Percentiles rank a stretch among this genome's conserved stretches.
These are phyloP conservation scores for Nephila pilipes DNA, from an alignment of 1,140 invertebrate genomes.

Conservation along the genomic window DNA sequence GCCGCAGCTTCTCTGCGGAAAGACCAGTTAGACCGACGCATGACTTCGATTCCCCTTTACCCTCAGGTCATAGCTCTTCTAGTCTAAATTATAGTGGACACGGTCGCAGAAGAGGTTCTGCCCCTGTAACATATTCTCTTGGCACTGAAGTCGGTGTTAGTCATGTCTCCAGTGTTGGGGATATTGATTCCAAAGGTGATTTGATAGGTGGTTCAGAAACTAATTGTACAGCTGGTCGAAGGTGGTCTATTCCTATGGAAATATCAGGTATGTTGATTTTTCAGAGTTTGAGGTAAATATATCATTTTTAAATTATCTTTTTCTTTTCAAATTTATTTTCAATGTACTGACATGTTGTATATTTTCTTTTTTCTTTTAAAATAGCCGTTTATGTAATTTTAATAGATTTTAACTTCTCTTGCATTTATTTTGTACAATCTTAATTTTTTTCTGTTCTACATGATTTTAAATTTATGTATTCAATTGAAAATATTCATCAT, in stretches of 20 bases:
- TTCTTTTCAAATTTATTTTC: too few relatives aligned
- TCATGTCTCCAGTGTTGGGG: background rate
- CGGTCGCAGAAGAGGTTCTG: conserved; percentile 73
- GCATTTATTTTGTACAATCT: too few relatives aligned
- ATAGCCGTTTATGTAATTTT: too few relatives aligned
- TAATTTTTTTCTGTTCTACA: too few relatives aligned
- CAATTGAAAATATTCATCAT: too few relatives aligned
- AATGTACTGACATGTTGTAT: too few relatives aligned
- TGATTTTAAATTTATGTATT: too few relatives aligned
- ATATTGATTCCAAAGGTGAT: conserved; percentile 20
- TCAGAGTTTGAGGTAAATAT: too few relatives aligned
- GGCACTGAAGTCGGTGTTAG: conserved; percentile 6
- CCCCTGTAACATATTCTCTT: conserved; percentile 60
- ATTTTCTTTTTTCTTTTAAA: too few relatives aligned
- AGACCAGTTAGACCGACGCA: conserved; percentile 51
- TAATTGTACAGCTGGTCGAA: conserved; percentile 53
- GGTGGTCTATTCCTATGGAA: conserved; percentile 67
- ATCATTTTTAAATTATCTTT: too few relatives aligned
- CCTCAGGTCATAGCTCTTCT: conserved; percentile 58
- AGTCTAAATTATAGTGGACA: conserved; percentile 29
- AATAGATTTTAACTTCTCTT: too few relatives aligned
- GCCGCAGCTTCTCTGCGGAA: conserved; percentile 73
- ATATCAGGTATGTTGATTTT: conserved; percentile 55
- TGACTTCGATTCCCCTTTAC: conserved; percentile 72
- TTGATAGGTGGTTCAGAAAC: conserved; percentile 53